A percentile compares a stretch with the other conserved stretches of the same genome.
Evolutionary conservation across 2,797 vertebrate species (phyloP).

Genomic region (Dallia pectoralis): DNA sequence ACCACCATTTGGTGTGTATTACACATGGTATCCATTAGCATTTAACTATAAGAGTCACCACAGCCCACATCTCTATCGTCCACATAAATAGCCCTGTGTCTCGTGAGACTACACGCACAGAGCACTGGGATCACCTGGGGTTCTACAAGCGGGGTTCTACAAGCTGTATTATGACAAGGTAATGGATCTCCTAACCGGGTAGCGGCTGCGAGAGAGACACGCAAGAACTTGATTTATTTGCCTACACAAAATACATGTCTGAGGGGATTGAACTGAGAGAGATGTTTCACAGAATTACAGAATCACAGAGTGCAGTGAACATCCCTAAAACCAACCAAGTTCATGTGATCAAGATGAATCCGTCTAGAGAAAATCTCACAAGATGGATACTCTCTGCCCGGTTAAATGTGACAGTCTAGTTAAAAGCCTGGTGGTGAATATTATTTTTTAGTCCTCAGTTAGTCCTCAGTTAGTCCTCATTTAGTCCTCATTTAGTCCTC

Average conservation of each 20-base stretch:
- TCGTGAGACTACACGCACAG: conserved; percentile 42
- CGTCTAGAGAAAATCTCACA: not conserved
- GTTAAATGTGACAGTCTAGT: not conserved
- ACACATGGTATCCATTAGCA: conserved; percentile 61
- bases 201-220: not conserved
- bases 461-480: not conserved
- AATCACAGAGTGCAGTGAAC: not conserved
- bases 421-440: not conserved
- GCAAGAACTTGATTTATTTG: not conserved
- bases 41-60: conserved; percentile 40
- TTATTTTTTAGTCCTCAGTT: not conserved
- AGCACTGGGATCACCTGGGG: conserved; percentile 54
- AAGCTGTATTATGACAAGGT: conserved; percentile 61
- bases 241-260: not conserved
- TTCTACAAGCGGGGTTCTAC: conserved; percentile 55
- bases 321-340: not conserved
- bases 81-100: conserved; percentile 5
- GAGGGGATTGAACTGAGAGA: not conserved
- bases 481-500: not conserved
- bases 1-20: conserved; percentile 43
- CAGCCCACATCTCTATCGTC: conserved; percentile 20
- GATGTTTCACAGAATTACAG: not conserved
- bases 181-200: conserved; percentile 55
- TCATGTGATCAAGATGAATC: not conserved
- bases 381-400: not conserved